Base-by-base conservation (phyloP, 64 coral and sea anemone species). In the Montipora sp. region DNA sequence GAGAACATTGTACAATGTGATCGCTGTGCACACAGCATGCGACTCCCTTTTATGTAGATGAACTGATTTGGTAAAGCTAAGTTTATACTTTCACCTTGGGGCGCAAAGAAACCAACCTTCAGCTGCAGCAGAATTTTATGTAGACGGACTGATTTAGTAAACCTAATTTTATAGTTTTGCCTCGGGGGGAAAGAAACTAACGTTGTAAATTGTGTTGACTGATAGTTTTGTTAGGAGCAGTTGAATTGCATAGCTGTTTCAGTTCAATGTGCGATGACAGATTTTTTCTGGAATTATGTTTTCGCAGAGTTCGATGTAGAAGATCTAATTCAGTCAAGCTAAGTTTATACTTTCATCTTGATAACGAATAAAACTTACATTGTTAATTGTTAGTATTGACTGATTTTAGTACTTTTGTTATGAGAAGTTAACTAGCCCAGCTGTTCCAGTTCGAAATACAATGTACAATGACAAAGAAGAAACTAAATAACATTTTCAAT, bases 1-100 rank as follows among this genome's bases (percentile, higher is more conserved):
- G 58, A 84, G 18, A 84, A 84, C 59, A 68, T 63, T n/a, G 81
- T 84, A 47, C 81, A 84, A 12, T 60, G 80, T 83, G 80, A 83
- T 83, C 51, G 16, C 14, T 83, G 80, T 65, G 80, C 49, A 36
- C 51, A 59, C 80, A 83, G 80, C 80, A 84, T 61, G 81, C 58
- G 57, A 84, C 81, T 84, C 23, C 63, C 58, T 55, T 55, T 55
- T 55, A 55, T 55, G 51, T 5, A 55, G 51, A 55, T 55, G 51
- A 84, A 63, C 24, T 84, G 55, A 48, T 16, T 48, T 77, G 44
- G 75, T 24, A 24, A 84, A 84, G 22, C 51, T 55, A 55, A 55
- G 51, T 55, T 55, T 55, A 55, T 55, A 55, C 51, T 55, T 55
- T 55, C 51, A 55, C 51, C 51, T 55, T 10, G 51, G 51, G 51